These are phyloP conservation scores for Pristionchus entomophagus DNA, from an alignment of 2,888 invertebrate species.

Conservation along the genomic window DNA sequence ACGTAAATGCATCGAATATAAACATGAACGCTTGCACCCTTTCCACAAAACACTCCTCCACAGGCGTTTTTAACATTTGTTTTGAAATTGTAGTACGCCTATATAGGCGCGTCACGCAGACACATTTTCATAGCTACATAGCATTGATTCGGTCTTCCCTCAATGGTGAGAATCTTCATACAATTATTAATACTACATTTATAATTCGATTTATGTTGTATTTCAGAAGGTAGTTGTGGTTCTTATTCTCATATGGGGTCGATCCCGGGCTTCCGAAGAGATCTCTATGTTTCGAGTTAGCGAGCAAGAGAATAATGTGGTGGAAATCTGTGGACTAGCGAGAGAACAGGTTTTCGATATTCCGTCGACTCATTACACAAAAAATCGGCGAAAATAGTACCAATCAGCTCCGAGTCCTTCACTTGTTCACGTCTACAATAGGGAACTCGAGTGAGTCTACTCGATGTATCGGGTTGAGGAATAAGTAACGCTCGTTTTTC, in stretches of 20 bases:
- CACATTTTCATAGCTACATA: neutral
- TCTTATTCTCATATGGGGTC: neutral
- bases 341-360: neutral
- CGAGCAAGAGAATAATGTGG: neutral
- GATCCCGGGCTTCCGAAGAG: neutral
- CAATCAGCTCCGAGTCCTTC: neutral
- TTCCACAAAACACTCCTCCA: neutral
- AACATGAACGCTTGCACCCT: too few species aligned
- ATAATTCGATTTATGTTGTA: too few species aligned
- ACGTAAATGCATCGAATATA: too few species aligned
- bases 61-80: neutral
- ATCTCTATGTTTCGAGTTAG: neutral
- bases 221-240: neutral
- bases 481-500: too few species aligned
- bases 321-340: neutral
- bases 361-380: neutral
- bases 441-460: neutral
- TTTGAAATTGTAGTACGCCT: neutral
- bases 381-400: neutral
- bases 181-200: too few species aligned
- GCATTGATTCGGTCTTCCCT: neutral
- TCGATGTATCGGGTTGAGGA: too few species aligned
- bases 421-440: neutral
- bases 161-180: neutral
- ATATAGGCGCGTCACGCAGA: neutral